Conservation (phyloP, 2,113 vertebrate genomes). For the Sphyrna mokarran region DNA sequence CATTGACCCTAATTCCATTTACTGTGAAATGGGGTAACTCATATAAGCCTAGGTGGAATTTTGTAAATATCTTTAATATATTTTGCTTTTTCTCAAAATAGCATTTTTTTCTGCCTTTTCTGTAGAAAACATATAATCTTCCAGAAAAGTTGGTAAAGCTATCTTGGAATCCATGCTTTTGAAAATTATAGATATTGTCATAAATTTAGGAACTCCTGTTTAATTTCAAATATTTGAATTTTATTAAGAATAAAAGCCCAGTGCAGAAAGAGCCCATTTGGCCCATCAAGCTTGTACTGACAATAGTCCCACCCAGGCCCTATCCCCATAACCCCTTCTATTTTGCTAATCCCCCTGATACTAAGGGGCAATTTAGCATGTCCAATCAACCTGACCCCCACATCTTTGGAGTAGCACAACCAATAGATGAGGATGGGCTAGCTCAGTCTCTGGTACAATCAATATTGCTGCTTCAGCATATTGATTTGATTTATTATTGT, state of each 20-base stretch:
- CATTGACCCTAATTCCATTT: background rate
- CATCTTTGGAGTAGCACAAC: no score
- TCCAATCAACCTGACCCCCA: no score
- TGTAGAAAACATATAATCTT: background rate
- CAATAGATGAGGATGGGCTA: no score
- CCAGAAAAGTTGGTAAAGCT: background rate
- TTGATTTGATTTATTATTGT: no score
- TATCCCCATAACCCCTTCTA: no score
- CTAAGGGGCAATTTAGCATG: no score
- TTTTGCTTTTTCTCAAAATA: background rate
- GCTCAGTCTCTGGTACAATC: background rate
- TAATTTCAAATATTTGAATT: conserved; percentile 6
- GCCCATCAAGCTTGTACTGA: no score
- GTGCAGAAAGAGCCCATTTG: no score
- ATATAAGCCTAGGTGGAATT: background rate
- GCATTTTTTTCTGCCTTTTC: background rate
- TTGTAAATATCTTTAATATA: background rate
- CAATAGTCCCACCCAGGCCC: no score
- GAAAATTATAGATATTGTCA: background rate
- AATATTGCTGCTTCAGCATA: background rate
- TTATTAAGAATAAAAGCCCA: background rate
- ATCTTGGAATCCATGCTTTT: background rate
- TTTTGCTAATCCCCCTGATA: no score
- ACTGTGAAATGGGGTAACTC: background rate
- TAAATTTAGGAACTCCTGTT: background rate